Conservation (phyloP, 2,888 invertebrate species). For the Hipparchia semele region DNA sequence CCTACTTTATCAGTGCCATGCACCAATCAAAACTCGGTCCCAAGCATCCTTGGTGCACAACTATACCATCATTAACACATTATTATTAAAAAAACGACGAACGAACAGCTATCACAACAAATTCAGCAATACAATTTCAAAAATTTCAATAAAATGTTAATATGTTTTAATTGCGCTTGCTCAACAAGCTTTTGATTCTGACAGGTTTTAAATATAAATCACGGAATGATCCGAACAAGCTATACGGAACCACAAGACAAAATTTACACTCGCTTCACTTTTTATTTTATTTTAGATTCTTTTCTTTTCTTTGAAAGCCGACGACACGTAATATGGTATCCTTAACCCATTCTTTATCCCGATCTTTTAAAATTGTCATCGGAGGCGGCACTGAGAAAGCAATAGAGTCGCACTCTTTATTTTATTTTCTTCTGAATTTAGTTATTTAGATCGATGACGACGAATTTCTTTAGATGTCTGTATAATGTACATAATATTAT, state of each 20-base stretch:
- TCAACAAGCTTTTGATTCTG: too few relatives aligned
- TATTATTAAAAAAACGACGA: too few relatives aligned
- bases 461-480: slow-evolving; percentile 5
- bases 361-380: slow-evolving; percentile 53
- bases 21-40: too few relatives aligned
- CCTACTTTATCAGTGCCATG: too few relatives aligned
- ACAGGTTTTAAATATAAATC: neutral
- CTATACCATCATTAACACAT: too few relatives aligned
- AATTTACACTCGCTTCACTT: neutral
- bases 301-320: slow-evolving; percentile 46
- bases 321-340: slow-evolving; percentile 50
- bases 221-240: neutral
- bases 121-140: too few relatives aligned
- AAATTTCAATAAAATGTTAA: too few relatives aligned
- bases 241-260: slow-evolving; percentile 28
- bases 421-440: neutral
- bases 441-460: slow-evolving; percentile 19
- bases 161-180: too few relatives aligned
- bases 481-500: neutral
- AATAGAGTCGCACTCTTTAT: slow-evolving; percentile 11
- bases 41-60: too few relatives aligned
- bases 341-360: slow-evolving; percentile 51
- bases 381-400: slow-evolving; percentile 22
- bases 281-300: slow-evolving; percentile 21
- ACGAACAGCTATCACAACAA: too few relatives aligned